phyloP scores from a whole-genome alignment of 1,140 invertebrate species.

The Asobara japonica region DNA sequence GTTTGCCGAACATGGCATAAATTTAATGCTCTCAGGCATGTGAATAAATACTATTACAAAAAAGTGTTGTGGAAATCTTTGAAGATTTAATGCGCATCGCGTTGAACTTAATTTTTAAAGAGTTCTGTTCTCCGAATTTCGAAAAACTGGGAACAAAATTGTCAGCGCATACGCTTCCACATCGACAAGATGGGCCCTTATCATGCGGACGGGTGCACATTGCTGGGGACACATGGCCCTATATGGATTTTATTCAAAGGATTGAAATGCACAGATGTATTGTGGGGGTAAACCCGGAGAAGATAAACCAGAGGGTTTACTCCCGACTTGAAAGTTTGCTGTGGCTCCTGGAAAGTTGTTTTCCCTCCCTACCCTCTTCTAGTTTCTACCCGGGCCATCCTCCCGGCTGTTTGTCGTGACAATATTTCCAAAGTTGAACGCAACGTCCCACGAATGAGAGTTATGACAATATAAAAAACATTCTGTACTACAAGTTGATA shows the following conservation, averaged over 20 bases:
- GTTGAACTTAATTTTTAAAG: too few species aligned
- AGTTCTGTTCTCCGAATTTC: too few species aligned
- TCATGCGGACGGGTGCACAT: too few species aligned
- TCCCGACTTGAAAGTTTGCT: neutral
- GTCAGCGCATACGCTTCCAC: too few species aligned
- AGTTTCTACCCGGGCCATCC: neutral
- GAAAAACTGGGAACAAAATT: too few species aligned
- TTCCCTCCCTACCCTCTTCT: neutral
- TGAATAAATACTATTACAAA: too few species aligned
- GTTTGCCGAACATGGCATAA: too few species aligned
- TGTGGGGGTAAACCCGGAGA: neutral
- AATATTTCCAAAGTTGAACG: constrained; percentile 1
- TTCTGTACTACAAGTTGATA: neutral
- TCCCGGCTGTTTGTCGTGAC: neutral
- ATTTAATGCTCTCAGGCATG: too few species aligned
- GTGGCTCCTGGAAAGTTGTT: neutral
- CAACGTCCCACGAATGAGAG: neutral
- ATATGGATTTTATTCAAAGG: neutral
- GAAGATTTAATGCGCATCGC: too few species aligned
- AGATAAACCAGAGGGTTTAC: neutral
- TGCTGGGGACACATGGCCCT: neutral
- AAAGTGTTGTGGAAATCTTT: too few species aligned
- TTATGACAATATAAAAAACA: neutral
- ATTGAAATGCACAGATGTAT: neutral
- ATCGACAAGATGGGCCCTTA: too few species aligned